phyloP scores from a whole-genome alignment of 2,888 invertebrate genomes.

The Hypena proboscidalis region DNA sequence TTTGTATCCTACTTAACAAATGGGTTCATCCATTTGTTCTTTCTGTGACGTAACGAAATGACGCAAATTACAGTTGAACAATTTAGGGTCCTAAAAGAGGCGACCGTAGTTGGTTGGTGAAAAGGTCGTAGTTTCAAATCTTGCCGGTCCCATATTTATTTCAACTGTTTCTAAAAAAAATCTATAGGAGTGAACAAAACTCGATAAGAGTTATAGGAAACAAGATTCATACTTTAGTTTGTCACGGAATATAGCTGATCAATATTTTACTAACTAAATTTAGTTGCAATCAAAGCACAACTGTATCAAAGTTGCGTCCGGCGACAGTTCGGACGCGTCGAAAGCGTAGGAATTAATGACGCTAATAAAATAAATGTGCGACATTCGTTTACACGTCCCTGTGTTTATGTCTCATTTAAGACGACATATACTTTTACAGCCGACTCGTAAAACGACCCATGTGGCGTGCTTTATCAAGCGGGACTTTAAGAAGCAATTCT shows the following conservation, averaged over 20 bases:
- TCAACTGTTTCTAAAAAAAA: no score
- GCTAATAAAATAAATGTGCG: conserved; percentile 82
- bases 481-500: conserved; percentile 63
- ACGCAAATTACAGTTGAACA: no score
- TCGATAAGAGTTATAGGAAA: no score
- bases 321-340: conserved; percentile 59
- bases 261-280: not conserved
- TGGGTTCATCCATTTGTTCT: no score
- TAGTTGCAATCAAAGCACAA: conserved; percentile 19
- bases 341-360: conserved; percentile 80
- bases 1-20: no score
- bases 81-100: no score
- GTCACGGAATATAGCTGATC: not conserved
- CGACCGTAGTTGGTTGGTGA: no score
- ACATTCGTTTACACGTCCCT: conserved; percentile 83
- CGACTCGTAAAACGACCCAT: conserved; percentile 75
- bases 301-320: conserved; percentile 38
- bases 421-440: conserved; percentile 81
- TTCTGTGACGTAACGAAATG: no score
- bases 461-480: conserved; percentile 70
- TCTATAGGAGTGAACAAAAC: no score
- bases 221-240: no score
- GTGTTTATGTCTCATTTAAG: conserved; percentile 85
- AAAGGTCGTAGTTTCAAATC: no score
- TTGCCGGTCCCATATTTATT: no score